A percentile compares a stretch with the other conserved stretches of the same genome.
Evolutionary conservation across 2,888 invertebrate genomes (phyloP).

Genomic region (Amphipoea lucens): DNA sequence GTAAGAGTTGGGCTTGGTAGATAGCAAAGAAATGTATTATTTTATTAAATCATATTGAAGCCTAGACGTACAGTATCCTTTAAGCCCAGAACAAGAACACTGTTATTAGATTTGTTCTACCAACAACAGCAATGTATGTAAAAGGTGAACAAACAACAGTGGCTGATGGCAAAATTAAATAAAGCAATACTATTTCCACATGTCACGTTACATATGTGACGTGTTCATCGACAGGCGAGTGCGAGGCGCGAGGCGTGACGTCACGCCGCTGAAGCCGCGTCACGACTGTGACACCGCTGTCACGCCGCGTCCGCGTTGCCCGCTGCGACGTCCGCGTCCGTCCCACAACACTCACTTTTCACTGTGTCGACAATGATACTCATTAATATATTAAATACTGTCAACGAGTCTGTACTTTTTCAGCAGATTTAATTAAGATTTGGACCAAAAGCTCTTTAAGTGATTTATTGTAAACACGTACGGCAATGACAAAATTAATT

Average conservation of each 20-base stretch:
- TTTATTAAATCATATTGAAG: background rate
- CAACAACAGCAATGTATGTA: slow-evolving; percentile 8
- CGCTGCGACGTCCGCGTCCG: slow-evolving; percentile 27
- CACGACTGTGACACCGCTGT: slow-evolving; percentile 56
- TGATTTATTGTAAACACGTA: slow-evolving; percentile 5
- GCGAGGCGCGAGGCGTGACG: slow-evolving; percentile 61
- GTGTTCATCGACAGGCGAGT: slow-evolving; percentile 77
- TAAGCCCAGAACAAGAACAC: background rate
- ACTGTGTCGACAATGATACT: slow-evolving; percentile 16
- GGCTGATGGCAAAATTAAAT: slow-evolving; percentile 80
- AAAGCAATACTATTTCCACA: slow-evolving; percentile 85
- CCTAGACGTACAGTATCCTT: background rate
- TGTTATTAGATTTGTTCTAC: slow-evolving; percentile 1
- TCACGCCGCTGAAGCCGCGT: slow-evolving; percentile 46
- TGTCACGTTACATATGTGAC: slow-evolving; percentile 80
- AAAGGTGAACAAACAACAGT: slow-evolving; percentile 65
- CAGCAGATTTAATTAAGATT: slow-evolving; percentile 5
- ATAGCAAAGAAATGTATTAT: background rate
- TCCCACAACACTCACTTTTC: slow-evolving; percentile 31
- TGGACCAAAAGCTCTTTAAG: background rate
- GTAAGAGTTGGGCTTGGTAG: background rate
- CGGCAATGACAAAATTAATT: background rate
- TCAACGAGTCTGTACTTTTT: slow-evolving; percentile 5
- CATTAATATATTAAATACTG: slow-evolving; percentile 15
- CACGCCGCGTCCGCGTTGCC: slow-evolving; percentile 48